Percentiles rank a stretch among this genome's conserved stretches.
phyloP scores from a whole-genome alignment of 2,888 invertebrate species.

The Eudasyphora cyanicolor region DNA sequence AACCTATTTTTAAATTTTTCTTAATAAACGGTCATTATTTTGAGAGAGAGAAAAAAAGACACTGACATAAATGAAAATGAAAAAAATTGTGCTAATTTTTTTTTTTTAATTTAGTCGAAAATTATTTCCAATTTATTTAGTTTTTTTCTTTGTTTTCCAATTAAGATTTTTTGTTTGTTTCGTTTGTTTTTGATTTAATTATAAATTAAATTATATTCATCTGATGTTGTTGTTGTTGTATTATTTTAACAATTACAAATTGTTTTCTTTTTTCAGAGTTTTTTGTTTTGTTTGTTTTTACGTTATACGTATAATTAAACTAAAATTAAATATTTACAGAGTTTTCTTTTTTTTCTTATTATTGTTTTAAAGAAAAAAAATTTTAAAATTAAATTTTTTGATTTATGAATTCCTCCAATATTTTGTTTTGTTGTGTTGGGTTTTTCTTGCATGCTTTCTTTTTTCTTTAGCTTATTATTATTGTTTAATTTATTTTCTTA shows the following conservation, averaged over 20 bases:
- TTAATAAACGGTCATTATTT: neutral
- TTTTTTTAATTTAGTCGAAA: conserved; percentile 42
- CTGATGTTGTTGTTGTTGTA: conserved; percentile 24
- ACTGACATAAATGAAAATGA: neutral
- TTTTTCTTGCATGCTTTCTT: conserved; percentile 13
- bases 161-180: neutral
- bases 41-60: neutral
- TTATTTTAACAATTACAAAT: conserved; percentile 51
- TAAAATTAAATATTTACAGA: conserved; percentile 5
- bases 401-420: neutral
- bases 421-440: neutral
- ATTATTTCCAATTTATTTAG: conserved; percentile 35
- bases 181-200: conserved; percentile 8
- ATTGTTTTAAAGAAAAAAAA: neutral
- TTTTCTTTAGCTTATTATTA: conserved; percentile 10
- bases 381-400: neutral
- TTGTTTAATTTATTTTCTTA: neutral
- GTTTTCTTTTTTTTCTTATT: conserved; percentile 20
- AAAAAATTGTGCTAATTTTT: conserved; percentile 63
- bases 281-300: conserved; percentile 12
- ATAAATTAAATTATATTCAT: conserved; percentile 22
- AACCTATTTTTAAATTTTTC: neutral
- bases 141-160: neutral
- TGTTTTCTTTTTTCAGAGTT: conserved; percentile 25
- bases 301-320: conserved; percentile 49